These are phyloP conservation scores for Fulica atra DNA, from an alignment of 2,113 vertebrate species.

Conservation along the genomic window DNA sequence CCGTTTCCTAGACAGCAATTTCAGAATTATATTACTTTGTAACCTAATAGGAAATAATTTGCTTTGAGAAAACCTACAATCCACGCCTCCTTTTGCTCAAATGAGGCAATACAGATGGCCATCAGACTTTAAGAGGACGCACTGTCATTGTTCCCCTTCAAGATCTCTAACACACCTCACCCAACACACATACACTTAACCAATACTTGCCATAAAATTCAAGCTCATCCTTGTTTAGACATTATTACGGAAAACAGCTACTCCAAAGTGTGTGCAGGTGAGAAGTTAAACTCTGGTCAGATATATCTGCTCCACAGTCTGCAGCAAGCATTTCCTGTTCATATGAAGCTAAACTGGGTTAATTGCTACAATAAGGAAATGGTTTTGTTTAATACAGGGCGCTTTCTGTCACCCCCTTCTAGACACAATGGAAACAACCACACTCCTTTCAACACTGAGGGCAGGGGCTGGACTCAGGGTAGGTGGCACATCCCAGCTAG, in stretches of 20 bases:
- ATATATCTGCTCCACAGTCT: not conserved
- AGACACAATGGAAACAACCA: not conserved
- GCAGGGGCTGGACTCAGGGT: not conserved
- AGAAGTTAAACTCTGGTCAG: not conserved
- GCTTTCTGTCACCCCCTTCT: not conserved
- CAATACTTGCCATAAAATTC: not conserved
- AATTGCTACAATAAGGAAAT: not conserved
- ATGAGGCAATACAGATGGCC: not conserved
- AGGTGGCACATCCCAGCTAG: rapidly evolving
- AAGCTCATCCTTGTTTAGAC: not conserved
- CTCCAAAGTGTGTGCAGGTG: not conserved
- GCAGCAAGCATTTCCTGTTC: not conserved
- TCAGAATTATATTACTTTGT: not conserved
- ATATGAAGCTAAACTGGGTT: not conserved
- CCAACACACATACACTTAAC: not conserved
- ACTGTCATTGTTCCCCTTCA: rapidly evolving
- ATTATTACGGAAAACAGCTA: not conserved
- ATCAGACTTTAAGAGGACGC: not conserved
- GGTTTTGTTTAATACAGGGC: not conserved
- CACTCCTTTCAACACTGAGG: not conserved
- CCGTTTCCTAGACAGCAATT: not conserved
- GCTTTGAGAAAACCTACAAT: not conserved
- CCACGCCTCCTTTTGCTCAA: not conserved
- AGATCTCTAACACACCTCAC: not conserved
- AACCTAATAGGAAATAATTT: not conserved